Evolutionary conservation across 2,888 invertebrate genomes (phyloP).

Genomic region (Ophraella communa): DNA sequence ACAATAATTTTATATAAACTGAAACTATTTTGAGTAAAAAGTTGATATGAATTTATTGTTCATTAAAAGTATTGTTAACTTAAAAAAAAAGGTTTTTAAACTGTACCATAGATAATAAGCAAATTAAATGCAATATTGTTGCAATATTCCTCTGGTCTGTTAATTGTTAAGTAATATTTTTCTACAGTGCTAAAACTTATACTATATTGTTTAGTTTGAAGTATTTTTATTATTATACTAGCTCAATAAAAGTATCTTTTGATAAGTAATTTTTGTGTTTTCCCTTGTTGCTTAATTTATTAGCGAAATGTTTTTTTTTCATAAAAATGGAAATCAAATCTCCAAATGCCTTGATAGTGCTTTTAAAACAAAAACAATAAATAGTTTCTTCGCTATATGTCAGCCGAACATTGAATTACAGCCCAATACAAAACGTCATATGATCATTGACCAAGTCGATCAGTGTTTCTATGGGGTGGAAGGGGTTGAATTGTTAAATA

Average conservation of each 20-base stretch:
- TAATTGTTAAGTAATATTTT: not conserved
- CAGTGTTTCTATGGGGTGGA: too few relatives aligned
- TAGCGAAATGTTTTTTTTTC: not conserved
- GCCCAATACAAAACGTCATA: too few relatives aligned
- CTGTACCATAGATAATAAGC: not conserved
- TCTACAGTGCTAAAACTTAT: not conserved
- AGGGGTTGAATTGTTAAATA: too few relatives aligned
- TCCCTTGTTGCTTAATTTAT: too few relatives aligned
- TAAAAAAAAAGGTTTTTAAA: not conserved
- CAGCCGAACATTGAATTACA: too few relatives aligned
- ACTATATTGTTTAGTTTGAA: not conserved
- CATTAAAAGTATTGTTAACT: too few relatives aligned
- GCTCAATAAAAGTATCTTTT: not conserved
- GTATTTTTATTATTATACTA: not conserved
- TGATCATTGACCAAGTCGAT: too few relatives aligned
- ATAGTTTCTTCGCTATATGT: too few relatives aligned
- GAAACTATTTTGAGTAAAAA: not conserved
- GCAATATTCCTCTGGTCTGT: not conserved
- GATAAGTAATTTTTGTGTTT: not conserved
- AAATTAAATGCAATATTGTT: not conserved
- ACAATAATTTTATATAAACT: not conserved
- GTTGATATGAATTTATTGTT: not conserved
- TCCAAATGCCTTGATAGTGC: too few relatives aligned
- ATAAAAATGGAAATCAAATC: not conserved
- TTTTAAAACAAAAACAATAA: too few relatives aligned